These are phyloP conservation scores for Trichopoda pennipes DNA, from an alignment of 2,888 invertebrate genomes.

Conservation along the genomic window DNA sequence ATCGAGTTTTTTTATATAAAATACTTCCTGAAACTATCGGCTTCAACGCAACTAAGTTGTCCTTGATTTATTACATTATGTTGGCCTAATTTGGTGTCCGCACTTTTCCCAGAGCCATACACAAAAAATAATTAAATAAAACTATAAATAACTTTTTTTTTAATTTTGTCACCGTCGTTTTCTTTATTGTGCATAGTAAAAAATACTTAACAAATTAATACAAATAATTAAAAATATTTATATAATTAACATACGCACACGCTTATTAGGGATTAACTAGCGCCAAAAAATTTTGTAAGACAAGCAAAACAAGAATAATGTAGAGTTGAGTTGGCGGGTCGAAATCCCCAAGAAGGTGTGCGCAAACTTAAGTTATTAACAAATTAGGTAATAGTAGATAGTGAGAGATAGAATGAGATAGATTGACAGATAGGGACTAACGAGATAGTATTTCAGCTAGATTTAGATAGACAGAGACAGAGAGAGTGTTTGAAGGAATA, in stretches of 20 bases:
- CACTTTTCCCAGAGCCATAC: background rate
- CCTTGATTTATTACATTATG: too few species aligned
- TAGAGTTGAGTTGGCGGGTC: slow-evolving; percentile 44
- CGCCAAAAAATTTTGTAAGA: background rate
- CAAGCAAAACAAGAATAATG: slow-evolving; percentile 22
- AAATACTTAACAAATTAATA: slow-evolving; percentile 76
- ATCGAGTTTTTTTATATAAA: too few species aligned
- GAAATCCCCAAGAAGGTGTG: slow-evolving; percentile 58
- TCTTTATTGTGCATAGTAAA: slow-evolving; percentile 79
- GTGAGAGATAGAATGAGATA: slow-evolving; percentile 27
- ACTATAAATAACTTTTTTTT: slow-evolving; percentile 65
- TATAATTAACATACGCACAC: slow-evolving; percentile 64
- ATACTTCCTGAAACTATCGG: too few species aligned
- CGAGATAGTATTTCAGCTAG: slow-evolving; percentile 47
- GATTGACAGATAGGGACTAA: slow-evolving; percentile 16
- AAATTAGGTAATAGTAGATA: slow-evolving; percentile 49
- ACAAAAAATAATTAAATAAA: background rate
- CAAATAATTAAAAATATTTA: slow-evolving; percentile 72
- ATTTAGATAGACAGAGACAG: slow-evolving; percentile 30
- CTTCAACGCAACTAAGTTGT: too few species aligned
- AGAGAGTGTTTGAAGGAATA: slow-evolving; percentile 45
- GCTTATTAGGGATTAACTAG: slow-evolving; percentile 49
- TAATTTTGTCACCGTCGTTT: slow-evolving; percentile 81
- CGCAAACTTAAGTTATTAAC: slow-evolving; percentile 63
- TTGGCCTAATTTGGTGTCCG: too few species aligned